These are phyloP conservation scores for Apistogramma diplotaenia DNA, from an alignment of 2,113 vertebrate genomes.

Conservation along the genomic window DNA sequence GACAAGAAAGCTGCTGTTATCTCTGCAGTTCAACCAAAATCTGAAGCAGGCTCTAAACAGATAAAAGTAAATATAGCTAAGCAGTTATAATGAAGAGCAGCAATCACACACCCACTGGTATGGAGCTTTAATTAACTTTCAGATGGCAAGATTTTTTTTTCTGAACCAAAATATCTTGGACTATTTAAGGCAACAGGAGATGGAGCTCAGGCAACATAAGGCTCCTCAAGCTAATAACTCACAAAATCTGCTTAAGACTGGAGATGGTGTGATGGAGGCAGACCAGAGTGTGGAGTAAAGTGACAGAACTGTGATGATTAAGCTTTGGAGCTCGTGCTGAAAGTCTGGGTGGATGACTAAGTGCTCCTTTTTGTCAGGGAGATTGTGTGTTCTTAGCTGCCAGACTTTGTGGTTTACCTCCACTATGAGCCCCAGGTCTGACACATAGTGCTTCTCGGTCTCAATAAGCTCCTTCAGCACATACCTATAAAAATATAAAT, in stretches of 20 bases:
- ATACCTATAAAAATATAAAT: constrained; percentile 76
- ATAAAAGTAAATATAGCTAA: background rate
- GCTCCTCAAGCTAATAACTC: constrained; percentile 47
- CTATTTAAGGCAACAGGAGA: constrained; percentile 33
- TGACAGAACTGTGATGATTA: constrained; percentile 39
- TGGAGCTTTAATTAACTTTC: constrained; percentile 20
- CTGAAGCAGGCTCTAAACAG: background rate
- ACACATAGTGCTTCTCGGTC: constrained; percentile 90
- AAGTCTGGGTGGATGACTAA: constrained; percentile 22
- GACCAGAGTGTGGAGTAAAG: constrained; percentile 15
- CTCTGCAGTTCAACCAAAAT: constrained; percentile 2
- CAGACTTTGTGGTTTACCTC: constrained; percentile 78
- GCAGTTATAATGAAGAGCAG: background rate
- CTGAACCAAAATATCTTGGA: constrained; percentile 43
- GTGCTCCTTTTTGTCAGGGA: constrained; percentile 2
- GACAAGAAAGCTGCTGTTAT: constrained; percentile 13
- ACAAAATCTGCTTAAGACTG: constrained; percentile 46
- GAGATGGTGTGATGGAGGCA: constrained; percentile 18
- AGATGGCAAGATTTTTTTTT: constrained; percentile 10
- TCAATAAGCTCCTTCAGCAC: constrained; percentile 89
- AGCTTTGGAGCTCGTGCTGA: constrained; percentile 32
- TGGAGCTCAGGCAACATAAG: constrained; percentile 21
- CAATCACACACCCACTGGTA: background rate
- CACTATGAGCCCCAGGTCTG: constrained; percentile 87
- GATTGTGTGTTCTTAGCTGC: constrained; percentile 7